A percentile compares a stretch with the other conserved stretches of the same genome.
Conservation (phyloP, 2,797 vertebrate genomes). For the Tadarida brasiliensis region DNA sequence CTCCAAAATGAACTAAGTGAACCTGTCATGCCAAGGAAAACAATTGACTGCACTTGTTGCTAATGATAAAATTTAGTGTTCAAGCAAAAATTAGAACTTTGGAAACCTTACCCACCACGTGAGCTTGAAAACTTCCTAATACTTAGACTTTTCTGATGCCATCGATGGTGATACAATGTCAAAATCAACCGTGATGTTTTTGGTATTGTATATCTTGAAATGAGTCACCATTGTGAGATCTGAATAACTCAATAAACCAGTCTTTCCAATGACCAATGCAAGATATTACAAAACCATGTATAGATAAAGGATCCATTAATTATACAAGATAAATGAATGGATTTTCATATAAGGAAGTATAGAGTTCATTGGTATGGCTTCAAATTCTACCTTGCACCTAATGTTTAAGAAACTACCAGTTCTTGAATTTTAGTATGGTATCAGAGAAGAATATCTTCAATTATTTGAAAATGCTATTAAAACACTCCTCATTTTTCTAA, state of each 20-base stretch:
- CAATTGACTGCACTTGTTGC: conserved; percentile 4
- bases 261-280: conserved; percentile 48
- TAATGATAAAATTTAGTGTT: conserved; percentile 27
- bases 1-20: conserved; percentile 44
- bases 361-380: conserved; percentile 9
- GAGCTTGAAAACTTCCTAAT: conserved; percentile 23
- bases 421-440: conserved; percentile 35
- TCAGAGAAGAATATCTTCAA: neutral
- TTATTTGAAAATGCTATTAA: conserved; percentile 53
- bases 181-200: neutral
- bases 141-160: conserved; percentile 12
- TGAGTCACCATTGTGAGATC: neutral
- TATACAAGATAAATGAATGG: neutral
- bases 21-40: conserved; percentile 35
- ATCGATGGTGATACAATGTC: neutral
- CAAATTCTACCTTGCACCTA: neutral
- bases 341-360: conserved; percentile 58
- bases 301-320: conserved; percentile 40
- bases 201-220: conserved; percentile 41
- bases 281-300: conserved; percentile 13
- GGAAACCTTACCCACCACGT: neutral
- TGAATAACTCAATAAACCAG: conserved; percentile 2
- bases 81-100: conserved; percentile 42
- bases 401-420: conserved; percentile 48
- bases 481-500: conserved; percentile 33